Conservation (phyloP, 2,888 invertebrate genomes). For the Ommatoiulus sabulosus region DNA sequence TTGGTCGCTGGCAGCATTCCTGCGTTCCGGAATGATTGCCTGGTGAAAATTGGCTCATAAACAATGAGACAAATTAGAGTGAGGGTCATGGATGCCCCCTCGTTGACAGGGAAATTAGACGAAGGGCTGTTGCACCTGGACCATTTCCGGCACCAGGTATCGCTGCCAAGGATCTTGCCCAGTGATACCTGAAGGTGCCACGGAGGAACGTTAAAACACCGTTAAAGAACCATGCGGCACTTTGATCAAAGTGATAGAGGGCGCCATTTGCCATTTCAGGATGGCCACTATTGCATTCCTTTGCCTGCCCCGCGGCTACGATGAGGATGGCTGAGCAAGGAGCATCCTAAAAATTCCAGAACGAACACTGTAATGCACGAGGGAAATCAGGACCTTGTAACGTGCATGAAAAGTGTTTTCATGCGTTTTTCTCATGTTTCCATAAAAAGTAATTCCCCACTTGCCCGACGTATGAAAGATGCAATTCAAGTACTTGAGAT, state of each 20-base stretch:
- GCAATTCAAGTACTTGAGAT: too few relatives aligned
- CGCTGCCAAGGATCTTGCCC: not conserved
- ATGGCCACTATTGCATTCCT: not conserved
- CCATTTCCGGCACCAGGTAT: constrained; percentile 10
- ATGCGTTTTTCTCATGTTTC: too few relatives aligned
- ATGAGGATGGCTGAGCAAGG: not conserved
- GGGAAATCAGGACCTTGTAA: too few relatives aligned
- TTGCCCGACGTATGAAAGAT: too few relatives aligned
- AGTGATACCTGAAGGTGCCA: constrained; percentile 14
- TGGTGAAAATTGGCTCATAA: constrained; percentile 6
- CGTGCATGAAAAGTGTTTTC: too few relatives aligned
- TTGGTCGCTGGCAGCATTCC: constrained; percentile 4
- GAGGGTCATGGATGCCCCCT: constrained; percentile 32
- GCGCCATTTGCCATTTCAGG: not conserved
- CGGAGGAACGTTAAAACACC: not conserved
- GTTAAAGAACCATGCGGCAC: not conserved
- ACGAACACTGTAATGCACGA: too few relatives aligned
- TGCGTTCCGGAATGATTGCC: constrained; percentile 33
- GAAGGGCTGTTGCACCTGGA: constrained; percentile 1
- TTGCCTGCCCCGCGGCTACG: not conserved
- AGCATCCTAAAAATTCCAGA: not conserved
- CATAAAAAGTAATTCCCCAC: too few relatives aligned
- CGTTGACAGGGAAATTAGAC: constrained; percentile 4
- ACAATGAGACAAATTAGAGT: constrained; percentile 12
- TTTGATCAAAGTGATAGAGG: not conserved